Base-by-base conservation (phyloP, 2,888 invertebrate genomes). In the Chrysolina americana region DNA sequence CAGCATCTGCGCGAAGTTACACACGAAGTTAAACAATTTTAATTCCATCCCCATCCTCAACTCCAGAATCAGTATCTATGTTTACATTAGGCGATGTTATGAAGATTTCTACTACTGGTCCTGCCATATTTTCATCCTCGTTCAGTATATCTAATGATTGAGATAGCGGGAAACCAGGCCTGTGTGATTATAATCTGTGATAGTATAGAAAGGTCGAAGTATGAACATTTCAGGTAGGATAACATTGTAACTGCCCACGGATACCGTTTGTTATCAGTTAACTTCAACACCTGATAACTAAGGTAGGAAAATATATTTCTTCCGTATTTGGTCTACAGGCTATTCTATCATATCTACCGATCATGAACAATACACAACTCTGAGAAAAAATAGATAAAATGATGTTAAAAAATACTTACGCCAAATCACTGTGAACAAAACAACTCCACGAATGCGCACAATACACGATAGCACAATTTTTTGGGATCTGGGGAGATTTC, bases 21-120 rank as follows among this genome's bases (percentile, higher is more conserved):
- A 71, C 70, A 63, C 28, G 17, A 68, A 11, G 75, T 64, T 68
- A 28, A 0, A 74, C 23, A 73, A 73, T 73, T n/a, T 62, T 23
- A 21, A 72, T 68, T 8, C 66, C 72, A 47, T 78, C 74, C 71
- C 76, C 74, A 47, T 78, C 74, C 11, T 65, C 78, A 62, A 68
- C 73, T 56, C 74, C 72, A 44, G 70, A 70, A 70, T 78, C 72
- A 6, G 77, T 76, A 53, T 70, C 62, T n/a, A 47, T 62, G 36
- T 71, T 63, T 23, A 70, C 63, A 15, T 74, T 74, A 13, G 78
- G 70, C 1, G 68, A 70, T 71, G 72, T 75, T 50, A 78, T 56
- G 65, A 63, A 78, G 66, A 76, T 76, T 50, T 74, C 74, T 19
- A 63, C 70, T 21, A 70, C 69, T n/a, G 74, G 23, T 65, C 63